Percentiles rank a stretch among this genome's conserved stretches.
Conservation (phyloP, 2,113 vertebrate species). For the Thryonomys swinderianus region DNA sequence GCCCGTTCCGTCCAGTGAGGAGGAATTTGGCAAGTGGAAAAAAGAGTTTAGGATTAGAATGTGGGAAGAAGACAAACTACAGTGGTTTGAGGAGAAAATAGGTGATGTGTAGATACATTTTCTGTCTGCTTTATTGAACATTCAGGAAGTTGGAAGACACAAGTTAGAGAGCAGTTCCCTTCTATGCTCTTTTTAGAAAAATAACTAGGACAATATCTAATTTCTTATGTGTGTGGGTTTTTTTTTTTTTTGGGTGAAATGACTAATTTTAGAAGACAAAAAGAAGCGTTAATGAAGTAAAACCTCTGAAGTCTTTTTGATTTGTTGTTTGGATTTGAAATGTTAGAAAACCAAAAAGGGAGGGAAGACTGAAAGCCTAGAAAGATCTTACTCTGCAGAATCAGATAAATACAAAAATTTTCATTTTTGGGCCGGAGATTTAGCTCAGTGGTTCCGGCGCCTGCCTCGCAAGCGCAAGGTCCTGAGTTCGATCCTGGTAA, state of each 20-base stretch:
- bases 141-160: conserved; percentile 16
- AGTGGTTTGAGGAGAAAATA: conserved; percentile 23
- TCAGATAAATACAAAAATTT: neutral
- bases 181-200: neutral
- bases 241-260: conserved; percentile 45
- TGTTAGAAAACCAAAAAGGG: conserved; percentile 35
- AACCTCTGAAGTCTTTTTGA: neutral
- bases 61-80: neutral
- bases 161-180: neutral
- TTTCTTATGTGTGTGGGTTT: neutral
- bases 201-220: conserved; percentile 1
- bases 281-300: conserved; percentile 29
- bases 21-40: conserved; percentile 23
- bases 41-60: conserved; percentile 24
- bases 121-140: conserved; percentile 4
- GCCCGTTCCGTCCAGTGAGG: neutral
- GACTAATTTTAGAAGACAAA: conserved; percentile 27
- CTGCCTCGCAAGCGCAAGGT: no score
- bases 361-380: neutral
- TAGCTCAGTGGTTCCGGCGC: no score
- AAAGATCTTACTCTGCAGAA: neutral
- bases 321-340: conserved; percentile 45
- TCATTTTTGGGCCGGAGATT: no score
- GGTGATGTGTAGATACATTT: neutral
- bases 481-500: no score